Evolutionary conservation across 1,140 invertebrate genomes (phyloP).

Genomic region (Melanaphis sacchari): DNA sequence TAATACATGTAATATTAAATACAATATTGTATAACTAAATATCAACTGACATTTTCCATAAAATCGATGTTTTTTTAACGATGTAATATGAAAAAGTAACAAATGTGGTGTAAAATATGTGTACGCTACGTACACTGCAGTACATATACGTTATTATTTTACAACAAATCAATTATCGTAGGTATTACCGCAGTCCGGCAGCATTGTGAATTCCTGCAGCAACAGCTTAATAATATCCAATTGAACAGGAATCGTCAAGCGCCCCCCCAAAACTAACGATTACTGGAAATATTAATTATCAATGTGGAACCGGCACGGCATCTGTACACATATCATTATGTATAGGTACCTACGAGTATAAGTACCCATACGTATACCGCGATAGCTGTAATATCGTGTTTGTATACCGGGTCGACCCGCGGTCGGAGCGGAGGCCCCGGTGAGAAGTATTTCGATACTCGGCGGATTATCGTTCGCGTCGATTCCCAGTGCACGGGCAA

Average conservation of each 20-base stretch:
- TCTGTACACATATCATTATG: not conserved
- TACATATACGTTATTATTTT: not conserved
- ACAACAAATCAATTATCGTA: not conserved
- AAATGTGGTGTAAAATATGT: not conserved
- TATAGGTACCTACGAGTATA: not conserved
- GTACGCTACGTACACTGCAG: not conserved
- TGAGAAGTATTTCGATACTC: slow-evolving; percentile 32
- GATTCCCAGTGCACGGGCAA: not conserved
- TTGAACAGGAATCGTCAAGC: not conserved
- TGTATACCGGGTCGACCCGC: not conserved
- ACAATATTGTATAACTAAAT: not conserved
- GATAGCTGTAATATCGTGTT: not conserved
- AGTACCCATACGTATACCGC: not conserved
- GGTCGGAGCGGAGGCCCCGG: not conserved
- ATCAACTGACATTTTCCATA: not conserved
- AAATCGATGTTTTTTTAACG: not conserved
- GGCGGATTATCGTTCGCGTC: not conserved
- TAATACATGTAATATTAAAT: not conserved
- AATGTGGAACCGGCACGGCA: not conserved
- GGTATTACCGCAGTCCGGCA: not conserved
- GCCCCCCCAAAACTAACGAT: too few species aligned
- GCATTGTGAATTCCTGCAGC: not conserved
- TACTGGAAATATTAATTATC: slow-evolving; percentile 33
- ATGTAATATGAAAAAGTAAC: not conserved
- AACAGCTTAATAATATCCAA: not conserved